Evolutionary conservation across 2,113 vertebrate species (phyloP).

Genomic region (Antigone vipio): DNA sequence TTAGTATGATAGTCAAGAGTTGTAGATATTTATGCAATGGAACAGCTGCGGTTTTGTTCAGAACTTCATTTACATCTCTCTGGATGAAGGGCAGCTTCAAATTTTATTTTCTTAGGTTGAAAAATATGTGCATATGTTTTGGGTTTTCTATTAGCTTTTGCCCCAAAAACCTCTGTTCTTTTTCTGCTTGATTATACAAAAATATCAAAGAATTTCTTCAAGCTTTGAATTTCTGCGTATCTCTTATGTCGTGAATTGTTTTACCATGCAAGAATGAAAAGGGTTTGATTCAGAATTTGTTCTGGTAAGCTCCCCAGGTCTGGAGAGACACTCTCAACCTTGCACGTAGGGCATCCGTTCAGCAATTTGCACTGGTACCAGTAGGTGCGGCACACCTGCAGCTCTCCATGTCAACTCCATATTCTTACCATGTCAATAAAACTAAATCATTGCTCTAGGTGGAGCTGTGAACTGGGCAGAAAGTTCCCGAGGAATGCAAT

Average conservation of each 20-base stretch:
- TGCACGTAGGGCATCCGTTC: background rate
- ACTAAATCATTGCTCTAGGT: background rate
- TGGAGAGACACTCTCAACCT: background rate
- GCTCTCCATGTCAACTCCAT: background rate
- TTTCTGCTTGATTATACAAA: background rate
- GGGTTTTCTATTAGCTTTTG: background rate
- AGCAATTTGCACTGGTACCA: background rate
- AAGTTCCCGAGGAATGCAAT: background rate
- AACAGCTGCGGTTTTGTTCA: conserved; percentile 2
- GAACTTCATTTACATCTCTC: background rate
- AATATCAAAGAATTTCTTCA: background rate
- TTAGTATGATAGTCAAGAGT: background rate
- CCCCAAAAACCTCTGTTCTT: background rate
- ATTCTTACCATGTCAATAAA: background rate
- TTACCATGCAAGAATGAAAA: background rate
- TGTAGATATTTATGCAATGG: background rate
- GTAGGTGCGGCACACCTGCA: background rate
- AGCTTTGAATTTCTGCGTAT: background rate
- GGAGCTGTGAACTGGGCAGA: background rate
- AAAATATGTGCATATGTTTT: background rate
- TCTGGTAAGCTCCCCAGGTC: background rate
- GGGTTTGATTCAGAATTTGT: background rate
- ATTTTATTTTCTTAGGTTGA: background rate
- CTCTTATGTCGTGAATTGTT: background rate
- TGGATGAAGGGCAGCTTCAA: background rate